phyloP scores from a whole-genome alignment of 2,113 vertebrate genomes.

The Petroica traversi region DNA sequence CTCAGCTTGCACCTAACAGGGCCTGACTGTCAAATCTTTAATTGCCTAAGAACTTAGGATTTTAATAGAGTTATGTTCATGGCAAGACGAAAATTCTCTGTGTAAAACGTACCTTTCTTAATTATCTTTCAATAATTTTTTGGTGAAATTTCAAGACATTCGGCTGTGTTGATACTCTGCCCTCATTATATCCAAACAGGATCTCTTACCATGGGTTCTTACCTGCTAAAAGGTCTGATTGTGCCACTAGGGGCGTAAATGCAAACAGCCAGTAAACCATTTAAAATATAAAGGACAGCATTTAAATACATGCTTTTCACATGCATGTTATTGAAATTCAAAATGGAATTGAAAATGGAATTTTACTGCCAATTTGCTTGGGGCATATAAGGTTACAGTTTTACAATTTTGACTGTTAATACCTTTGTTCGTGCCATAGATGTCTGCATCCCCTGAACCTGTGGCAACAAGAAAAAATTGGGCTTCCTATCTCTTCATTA shows the following conservation, averaged over 20 bases:
- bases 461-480: not conserved
- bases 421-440: not conserved
- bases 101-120: not conserved
- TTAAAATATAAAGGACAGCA: not conserved
- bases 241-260: not conserved
- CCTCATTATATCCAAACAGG: not conserved
- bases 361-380: not conserved
- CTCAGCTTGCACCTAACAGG: not conserved
- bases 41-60: not conserved
- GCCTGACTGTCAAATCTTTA: not conserved
- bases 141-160: not conserved
- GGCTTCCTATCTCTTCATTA: not conserved
- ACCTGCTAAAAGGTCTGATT: not conserved
- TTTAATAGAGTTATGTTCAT: not conserved
- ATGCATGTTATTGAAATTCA: not conserved
- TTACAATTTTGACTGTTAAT: not conserved
- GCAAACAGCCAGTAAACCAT: not conserved
- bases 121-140: not conserved
- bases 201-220: not conserved
- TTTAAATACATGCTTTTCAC: not conserved
- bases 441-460: not conserved
- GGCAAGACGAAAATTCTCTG: not conserved
- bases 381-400: not conserved
- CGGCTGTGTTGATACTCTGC: not conserved
- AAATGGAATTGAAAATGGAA: not conserved